phyloP scores from a whole-genome alignment of 2,797 vertebrate species.

The Orientallactaga sibirica region DNA sequence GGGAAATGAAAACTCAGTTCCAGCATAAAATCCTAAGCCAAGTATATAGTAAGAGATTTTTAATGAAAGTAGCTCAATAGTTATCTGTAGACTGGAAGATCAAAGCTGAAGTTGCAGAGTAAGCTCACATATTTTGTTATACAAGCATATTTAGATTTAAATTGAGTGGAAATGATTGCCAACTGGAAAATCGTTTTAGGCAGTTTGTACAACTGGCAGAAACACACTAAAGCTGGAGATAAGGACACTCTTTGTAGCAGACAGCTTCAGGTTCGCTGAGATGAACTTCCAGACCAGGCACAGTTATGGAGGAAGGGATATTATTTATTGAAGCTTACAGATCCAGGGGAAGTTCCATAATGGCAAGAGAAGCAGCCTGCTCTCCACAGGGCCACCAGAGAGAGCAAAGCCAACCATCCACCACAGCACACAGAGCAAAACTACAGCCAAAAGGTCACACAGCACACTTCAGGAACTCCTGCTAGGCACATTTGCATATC shows the following conservation, averaged over 20 bases:
- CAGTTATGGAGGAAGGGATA: too few species aligned
- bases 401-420: too few species aligned
- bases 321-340: too few species aligned
- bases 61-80: neutral
- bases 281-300: too few species aligned
- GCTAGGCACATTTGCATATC: too few species aligned
- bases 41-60: slow-evolving; percentile 49
- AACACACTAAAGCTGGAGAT: slow-evolving; percentile 23
- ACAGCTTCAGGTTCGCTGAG: too few species aligned
- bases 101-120: slow-evolving; percentile 35
- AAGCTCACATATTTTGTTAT: slow-evolving; percentile 55
- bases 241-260: slow-evolving; percentile 13
- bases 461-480: too few species aligned
- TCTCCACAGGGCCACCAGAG: too few species aligned
- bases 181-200: slow-evolving; percentile 71
- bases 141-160: slow-evolving; percentile 68
- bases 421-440: too few species aligned
- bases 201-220: slow-evolving; percentile 56
- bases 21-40: slow-evolving; percentile 21
- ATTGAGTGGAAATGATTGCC: slow-evolving; percentile 53
- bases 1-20: slow-evolving; percentile 3
- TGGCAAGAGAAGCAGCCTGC: too few species aligned
- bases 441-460: too few species aligned
- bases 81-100: slow-evolving; percentile 25
- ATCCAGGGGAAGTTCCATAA: too few species aligned